Base-by-base conservation (phyloP, 2,113 vertebrate genomes). In the Chamaetylas fuelleborni region DNA sequence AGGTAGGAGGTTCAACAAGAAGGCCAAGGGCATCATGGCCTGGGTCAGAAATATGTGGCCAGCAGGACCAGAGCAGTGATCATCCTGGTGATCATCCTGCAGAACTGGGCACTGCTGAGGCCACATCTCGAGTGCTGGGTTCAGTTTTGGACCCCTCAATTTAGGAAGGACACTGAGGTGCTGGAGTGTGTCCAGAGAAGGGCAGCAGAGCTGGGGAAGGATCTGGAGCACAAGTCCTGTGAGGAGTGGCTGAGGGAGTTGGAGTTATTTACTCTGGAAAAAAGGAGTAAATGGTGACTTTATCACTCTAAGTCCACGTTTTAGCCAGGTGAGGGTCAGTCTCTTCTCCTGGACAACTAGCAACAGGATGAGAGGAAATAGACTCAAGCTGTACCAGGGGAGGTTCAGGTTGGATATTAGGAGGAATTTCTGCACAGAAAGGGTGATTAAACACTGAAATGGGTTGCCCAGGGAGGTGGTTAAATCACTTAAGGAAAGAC, bases 161-260 rank as follows among this genome's bases (percentile, higher is more conserved):
- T 62, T 16, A 47, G 40, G n/a, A 56, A 62, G 57, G 25, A 54
- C 20, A 29, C 5, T 36, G n/a, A 54, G 5, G 16, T 79, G 65
- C 24, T 70, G 12, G 16, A 40, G 19, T 16, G 2, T n/a, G 16
- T 71, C 42, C 48, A 79, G 22, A 70, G 56, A 47, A 56, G 8
- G 2, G 11, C 19, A 25, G 1, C 1, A 2, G 13, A 47, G 29
- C 4, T 54, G n/a, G 1, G 10, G n/a, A 19, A 78, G 23, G 6
- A 7, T 47, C 29, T 62, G 40, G 20, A 56, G 8, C 29, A 71
- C n/a, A 40, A 18, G 56, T 29, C 65, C 7, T 47, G 6, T 53
- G 64, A 61, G 38, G 22, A n/a, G 23, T 10, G 8, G 9, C 47
- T 69, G 45, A 69, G 23, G 16, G 16, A 62, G 6, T 6, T 47